Conservation (phyloP, 2,888 invertebrate species). For the Cerceris rybyensis region DNA sequence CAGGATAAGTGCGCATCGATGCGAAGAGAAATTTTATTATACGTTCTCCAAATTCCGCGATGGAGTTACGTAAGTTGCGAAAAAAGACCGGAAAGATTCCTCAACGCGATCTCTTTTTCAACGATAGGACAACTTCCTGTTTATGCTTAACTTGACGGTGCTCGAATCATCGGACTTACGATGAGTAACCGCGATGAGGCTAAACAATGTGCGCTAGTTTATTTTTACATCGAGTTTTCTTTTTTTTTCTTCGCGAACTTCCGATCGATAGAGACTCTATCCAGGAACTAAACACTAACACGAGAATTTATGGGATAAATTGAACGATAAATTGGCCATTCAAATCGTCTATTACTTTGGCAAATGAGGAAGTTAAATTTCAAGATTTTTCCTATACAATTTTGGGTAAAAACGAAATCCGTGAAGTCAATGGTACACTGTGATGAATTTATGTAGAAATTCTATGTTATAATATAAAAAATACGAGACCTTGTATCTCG, state of each 20-base stretch:
- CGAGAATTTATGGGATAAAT: too few relatives aligned
- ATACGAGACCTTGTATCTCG: slow-evolving; percentile 1
- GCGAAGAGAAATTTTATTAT: background rate
- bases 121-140: slow-evolving; percentile 9
- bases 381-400: background rate
- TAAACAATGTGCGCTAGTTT: background rate
- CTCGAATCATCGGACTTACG: slow-evolving; percentile 6
- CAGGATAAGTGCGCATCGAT: background rate
- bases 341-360: background rate
- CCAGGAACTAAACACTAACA: too few relatives aligned
- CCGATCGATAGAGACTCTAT: too few relatives aligned
- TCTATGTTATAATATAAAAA: background rate
- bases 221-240: too few relatives aligned
- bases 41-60: background rate
- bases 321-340: too few relatives aligned
- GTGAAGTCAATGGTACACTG: background rate
- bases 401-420: background rate
- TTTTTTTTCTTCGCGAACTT: too few relatives aligned
- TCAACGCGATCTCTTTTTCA: background rate
- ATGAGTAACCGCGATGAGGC: background rate
- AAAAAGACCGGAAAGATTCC: slow-evolving; percentile 7
- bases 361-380: slow-evolving; percentile 20
- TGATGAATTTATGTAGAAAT: background rate
- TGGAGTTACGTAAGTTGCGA: background rate
- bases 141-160: slow-evolving; percentile 1